Base-by-base conservation (phyloP, 2,797 vertebrate genomes). In the Spinus pinus region DNA sequence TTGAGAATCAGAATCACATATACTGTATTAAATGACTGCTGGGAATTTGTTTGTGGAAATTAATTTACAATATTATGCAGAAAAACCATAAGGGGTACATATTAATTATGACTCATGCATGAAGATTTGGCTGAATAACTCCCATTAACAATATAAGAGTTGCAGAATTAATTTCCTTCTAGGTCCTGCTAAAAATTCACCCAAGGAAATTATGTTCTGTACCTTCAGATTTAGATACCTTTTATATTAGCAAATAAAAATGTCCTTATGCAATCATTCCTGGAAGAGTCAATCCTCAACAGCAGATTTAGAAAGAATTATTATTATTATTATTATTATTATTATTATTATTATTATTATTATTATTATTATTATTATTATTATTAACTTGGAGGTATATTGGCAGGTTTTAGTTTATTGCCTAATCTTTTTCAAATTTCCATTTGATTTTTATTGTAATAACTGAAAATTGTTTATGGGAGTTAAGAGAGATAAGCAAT, bases 21-120 rank as follows among this genome's bases (percentile, higher is more conserved):
- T 53, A 58, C 42, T 71, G 39, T 73, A 92, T 74, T 92, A 82
- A 94, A 90, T 67, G 74, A 86, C 78, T 92, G 21, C 49, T 85
- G 81, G 75, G 42, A 95, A 89, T 33, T 74, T 91, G 88, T 93
- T 91, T 88, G 51, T 86, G 66, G 54, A 94, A 92, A 95, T 91
- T 93, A 87, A 81, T 94, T 95, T 88, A 41, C 72, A 73, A 74
- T 65, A 85, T 71, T 95, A 87, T 77, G 71, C 81, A 95, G 60
- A 25, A 82, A 87, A 92, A 51, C 0, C 53, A 65, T 89, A 91
- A 92, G 67, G 67, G 65, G 11, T 77, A 62, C 65, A 51, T 93
- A 87, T 78, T 91, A 94, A 92, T 92, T 91, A 72, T 92, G 84
- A 67, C 5, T 93, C 14, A 0, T 89, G 78, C 60, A 7, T 95